Percentiles rank a stretch among this genome's conserved stretches.
phyloP scores from a whole-genome alignment of 2,888 invertebrate genomes.

The Blastobasis adustella region DNA sequence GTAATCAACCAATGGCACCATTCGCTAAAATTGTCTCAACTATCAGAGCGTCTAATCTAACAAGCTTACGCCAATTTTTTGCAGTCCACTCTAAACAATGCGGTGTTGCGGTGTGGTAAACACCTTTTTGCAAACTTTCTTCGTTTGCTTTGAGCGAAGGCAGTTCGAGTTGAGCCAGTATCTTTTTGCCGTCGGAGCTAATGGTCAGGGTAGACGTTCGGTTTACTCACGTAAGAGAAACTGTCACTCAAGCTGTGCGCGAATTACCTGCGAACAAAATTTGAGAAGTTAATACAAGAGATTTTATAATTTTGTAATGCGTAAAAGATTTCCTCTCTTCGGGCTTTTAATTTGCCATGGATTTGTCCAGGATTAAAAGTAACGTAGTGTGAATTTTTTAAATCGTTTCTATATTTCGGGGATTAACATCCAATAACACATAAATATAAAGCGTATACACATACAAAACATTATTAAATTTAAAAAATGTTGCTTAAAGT shows the following conservation, averaged over 20 bases:
- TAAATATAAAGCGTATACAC: no score
- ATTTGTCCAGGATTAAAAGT: no score
- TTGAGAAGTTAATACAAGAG: no score
- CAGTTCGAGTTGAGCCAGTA: constrained; percentile 17
- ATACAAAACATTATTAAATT: no score
- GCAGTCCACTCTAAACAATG: constrained; percentile 33
- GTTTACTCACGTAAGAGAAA: constrained; percentile 10
- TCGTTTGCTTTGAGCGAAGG: constrained; percentile 31
- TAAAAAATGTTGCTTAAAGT: no score
- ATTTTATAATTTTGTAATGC: no score
- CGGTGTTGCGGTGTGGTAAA: constrained; percentile 34
- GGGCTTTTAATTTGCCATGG: no score
- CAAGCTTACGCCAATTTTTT: constrained; percentile 20
- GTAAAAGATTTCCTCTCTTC: no score
- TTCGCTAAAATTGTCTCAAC: constrained; percentile 1
- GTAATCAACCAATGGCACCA: neutral
- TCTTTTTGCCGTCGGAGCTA: constrained; percentile 20
- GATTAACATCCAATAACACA: no score
- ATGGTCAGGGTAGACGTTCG: constrained; percentile 2
- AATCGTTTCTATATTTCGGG: no score
- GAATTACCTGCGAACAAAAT: constrained; percentile 10
- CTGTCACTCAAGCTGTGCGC: neutral
- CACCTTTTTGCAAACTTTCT: constrained; percentile 42
- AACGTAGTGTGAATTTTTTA: no score
- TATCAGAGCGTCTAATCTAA: constrained; percentile 5